Conservation (phyloP, 1,140 invertebrate genomes). For the Eriosoma lanigerum region DNA sequence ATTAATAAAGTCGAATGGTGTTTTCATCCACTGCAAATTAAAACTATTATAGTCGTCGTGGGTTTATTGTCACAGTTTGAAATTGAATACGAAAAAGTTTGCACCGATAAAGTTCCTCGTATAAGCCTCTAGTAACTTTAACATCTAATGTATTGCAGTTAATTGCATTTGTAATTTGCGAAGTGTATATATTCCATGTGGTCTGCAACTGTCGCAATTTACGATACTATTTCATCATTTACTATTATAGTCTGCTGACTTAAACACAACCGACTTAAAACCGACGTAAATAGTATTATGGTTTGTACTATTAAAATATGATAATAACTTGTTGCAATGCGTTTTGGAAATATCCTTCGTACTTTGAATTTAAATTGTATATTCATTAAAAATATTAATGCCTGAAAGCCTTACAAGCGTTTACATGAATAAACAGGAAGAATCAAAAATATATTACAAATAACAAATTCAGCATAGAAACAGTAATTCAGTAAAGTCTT, state of each 20-base stretch:
- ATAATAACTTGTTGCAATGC: too few relatives aligned
- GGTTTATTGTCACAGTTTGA: not conserved
- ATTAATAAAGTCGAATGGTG: too few relatives aligned
- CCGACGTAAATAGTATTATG: too few relatives aligned
- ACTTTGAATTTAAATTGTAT: not conserved
- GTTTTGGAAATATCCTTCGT: not conserved
- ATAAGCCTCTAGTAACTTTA: not conserved
- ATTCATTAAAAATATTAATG: slow-evolving; percentile 9
- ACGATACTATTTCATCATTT: not conserved
- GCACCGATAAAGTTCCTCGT: not conserved
- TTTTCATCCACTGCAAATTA: not conserved
- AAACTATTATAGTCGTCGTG: not conserved
- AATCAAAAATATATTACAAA: too few relatives aligned
- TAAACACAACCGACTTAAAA: too few relatives aligned
- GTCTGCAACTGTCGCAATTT: not conserved
- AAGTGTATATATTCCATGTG: not conserved
- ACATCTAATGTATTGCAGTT: not conserved
- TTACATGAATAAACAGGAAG: too few relatives aligned
- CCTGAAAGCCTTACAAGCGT: too few relatives aligned
- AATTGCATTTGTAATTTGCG: slow-evolving; percentile 21
- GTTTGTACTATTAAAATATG: too few relatives aligned
- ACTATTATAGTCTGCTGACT: not conserved
- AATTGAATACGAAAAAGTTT: slow-evolving; percentile 1
- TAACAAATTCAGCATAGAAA: too few relatives aligned
- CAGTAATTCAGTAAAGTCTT: too few relatives aligned